Conservation (phyloP, 2,888 invertebrate species). For the Didymodactylos carnosus region DNA sequence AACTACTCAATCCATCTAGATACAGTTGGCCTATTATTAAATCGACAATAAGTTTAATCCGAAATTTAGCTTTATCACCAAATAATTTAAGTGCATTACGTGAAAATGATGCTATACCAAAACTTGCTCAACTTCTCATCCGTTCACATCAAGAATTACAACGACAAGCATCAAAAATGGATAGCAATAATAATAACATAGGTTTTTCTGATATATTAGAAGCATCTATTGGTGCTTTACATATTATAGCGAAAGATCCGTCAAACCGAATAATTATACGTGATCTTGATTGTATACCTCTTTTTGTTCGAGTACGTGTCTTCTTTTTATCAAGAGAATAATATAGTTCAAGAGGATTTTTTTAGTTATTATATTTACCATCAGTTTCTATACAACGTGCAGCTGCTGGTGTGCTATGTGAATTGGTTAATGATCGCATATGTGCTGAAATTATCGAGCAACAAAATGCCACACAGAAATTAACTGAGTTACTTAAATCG, state of each 20-base stretch:
- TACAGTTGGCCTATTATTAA: constrained; percentile 77
- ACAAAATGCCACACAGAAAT: not conserved
- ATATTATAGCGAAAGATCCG: constrained; percentile 4
- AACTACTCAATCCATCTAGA: not conserved
- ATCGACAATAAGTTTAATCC: constrained; percentile 85
- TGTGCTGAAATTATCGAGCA: constrained; percentile 1
- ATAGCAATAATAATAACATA: too few species aligned
- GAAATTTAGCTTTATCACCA: constrained; percentile 55
- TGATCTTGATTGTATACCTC: constrained; percentile 4
- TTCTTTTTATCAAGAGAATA: not conserved
- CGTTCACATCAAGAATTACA: not conserved
- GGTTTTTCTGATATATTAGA: constrained; percentile 6
- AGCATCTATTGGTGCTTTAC: not conserved
- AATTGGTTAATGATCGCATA: not conserved
- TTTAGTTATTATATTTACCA: constrained; percentile 42
- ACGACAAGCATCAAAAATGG: not conserved
- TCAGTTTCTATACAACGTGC: not conserved
- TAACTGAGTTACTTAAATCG: constrained; percentile 75
- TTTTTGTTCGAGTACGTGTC: constrained; percentile 43
- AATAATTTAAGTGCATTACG: not conserved
- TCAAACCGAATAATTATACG: constrained; percentile 1
- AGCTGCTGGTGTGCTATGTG: not conserved
- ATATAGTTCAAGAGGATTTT: not conserved
- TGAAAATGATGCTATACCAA: not conserved
- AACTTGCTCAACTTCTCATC: not conserved